Conservation (phyloP, 2,888 invertebrate genomes). For the Agriopis leucophaearia region DNA sequence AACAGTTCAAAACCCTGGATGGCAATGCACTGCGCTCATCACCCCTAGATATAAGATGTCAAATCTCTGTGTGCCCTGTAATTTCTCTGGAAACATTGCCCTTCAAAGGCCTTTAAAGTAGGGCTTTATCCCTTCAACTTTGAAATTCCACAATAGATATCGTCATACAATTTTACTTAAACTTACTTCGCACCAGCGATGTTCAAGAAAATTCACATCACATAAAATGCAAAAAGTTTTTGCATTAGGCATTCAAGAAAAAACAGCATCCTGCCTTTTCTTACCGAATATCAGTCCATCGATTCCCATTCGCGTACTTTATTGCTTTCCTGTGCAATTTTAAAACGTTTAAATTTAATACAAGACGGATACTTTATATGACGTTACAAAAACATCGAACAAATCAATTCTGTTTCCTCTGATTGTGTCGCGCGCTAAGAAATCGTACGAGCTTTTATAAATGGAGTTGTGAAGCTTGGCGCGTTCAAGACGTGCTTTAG, state of each 20-base stretch:
- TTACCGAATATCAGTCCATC: constrained; percentile 32
- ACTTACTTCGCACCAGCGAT: background rate
- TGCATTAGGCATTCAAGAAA: constrained; percentile 30
- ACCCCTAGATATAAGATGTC: too few relatives aligned
- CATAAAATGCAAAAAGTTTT: constrained; percentile 22
- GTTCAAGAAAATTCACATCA: constrained; percentile 1
- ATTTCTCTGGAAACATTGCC: too few relatives aligned
- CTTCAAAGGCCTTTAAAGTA: too few relatives aligned
- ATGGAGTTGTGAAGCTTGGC: constrained; percentile 42
- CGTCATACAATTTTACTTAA: background rate
- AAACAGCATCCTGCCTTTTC: constrained; percentile 41
- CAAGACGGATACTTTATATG: constrained; percentile 33
- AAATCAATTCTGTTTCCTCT: constrained; percentile 47
- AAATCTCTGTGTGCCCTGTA: too few relatives aligned
- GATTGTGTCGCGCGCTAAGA: constrained; percentile 28
- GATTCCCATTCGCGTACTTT: constrained; percentile 37
- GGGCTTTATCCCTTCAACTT: too few relatives aligned
- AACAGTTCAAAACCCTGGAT: too few relatives aligned
- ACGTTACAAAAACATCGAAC: constrained; percentile 44
- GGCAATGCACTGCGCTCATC: too few relatives aligned
- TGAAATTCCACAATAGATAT: background rate
- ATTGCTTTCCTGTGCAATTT: constrained; percentile 39
- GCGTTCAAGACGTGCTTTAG: constrained; percentile 45
- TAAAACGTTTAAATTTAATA: constrained; percentile 43
- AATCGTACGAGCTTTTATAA: constrained; percentile 16